A percentile compares a stretch with the other conserved stretches of the same genome.
phyloP scores from a whole-genome alignment of 2,888 invertebrate species.

The Sisyra nigra region DNA sequence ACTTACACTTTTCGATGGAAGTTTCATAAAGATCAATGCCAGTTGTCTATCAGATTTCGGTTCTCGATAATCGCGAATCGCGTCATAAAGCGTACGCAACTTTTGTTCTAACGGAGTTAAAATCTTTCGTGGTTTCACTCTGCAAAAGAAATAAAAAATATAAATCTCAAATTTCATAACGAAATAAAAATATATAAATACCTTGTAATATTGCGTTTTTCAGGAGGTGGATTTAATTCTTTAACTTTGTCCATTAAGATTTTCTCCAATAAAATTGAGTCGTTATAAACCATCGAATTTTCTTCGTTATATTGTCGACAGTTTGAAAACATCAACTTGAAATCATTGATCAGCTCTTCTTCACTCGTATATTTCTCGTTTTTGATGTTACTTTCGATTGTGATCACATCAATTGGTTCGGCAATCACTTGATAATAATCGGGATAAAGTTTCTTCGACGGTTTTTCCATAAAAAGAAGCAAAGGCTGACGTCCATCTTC shows the following conservation, averaged over 20 bases:
- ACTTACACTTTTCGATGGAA: constrained; percentile 71
- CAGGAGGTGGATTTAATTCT: constrained; percentile 46
- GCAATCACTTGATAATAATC: constrained; percentile 91
- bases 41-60: constrained; percentile 72
- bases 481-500: constrained; percentile 73
- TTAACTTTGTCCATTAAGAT: constrained; percentile 69
- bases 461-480: constrained; percentile 90
- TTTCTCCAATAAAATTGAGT: constrained; percentile 77
- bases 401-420: constrained; percentile 88
- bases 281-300: constrained; percentile 87
- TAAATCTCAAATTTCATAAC: constrained; percentile 7
- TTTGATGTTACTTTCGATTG: constrained; percentile 83
- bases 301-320: constrained; percentile 96
- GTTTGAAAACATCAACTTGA: constrained; percentile 90
- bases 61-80: constrained; percentile 78
- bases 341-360: constrained; percentile 76
- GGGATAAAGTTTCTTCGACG: constrained; percentile 85
- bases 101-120: constrained; percentile 53
- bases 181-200: constrained; percentile 20
- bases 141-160: constrained; percentile 7
- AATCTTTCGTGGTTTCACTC: constrained; percentile 29
- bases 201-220: constrained; percentile 23
- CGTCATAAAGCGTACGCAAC: constrained; percentile 71
- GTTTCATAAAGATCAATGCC: constrained; percentile 86
- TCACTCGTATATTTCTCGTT: constrained; percentile 65